phyloP scores from a whole-genome alignment of 2,797 vertebrate genomes.

The Capromys pilorides region DNA sequence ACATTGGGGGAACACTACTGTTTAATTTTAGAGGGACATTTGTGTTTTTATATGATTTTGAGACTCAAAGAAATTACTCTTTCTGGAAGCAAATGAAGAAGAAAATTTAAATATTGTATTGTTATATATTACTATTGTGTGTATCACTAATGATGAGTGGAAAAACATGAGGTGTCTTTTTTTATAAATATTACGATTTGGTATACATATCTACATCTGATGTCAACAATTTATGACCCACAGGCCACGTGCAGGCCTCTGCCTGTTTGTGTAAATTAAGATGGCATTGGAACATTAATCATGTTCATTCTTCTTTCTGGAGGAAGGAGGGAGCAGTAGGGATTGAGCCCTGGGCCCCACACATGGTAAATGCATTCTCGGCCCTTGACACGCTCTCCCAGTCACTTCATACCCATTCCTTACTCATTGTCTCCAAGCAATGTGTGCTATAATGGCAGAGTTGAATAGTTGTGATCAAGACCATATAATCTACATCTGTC shows the following conservation, averaged over 20 bases:
- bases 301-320: neutral
- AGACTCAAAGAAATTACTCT: neutral
- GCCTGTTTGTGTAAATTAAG: conserved; percentile 37
- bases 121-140: neutral
- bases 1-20: neutral
- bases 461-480: neutral
- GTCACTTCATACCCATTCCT: neutral
- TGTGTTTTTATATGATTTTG: conserved; percentile 1
- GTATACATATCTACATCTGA: neutral
- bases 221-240: neutral
- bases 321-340: neutral
- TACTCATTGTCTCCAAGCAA: neutral
- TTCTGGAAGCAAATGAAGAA: conserved; percentile 5
- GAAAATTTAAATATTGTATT: neutral
- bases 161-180: neutral
- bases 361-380: neutral
- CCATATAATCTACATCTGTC: neutral
- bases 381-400: neutral
- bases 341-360: neutral
- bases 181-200: neutral
- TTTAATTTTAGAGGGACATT: neutral
- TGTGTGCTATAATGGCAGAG: neutral
- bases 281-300: neutral
- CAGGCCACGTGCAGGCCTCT: neutral
- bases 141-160: neutral